Percentiles rank a stretch among this genome's conserved stretches.
Conservation (phyloP, 2,113 vertebrate genomes). For the Dicrurus megarhynchus region DNA sequence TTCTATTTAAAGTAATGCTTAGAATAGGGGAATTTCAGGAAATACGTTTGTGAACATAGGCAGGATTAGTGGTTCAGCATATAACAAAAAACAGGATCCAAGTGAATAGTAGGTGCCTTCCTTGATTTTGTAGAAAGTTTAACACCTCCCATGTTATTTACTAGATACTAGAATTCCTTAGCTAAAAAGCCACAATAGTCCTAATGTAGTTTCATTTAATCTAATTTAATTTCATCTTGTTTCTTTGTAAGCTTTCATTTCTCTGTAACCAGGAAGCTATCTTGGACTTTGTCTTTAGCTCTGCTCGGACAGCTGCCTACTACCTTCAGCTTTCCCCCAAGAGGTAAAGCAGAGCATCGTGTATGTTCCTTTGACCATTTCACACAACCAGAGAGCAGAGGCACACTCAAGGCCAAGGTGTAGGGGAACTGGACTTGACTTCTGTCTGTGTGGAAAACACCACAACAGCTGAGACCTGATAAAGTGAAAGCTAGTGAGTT, state of each 20-base stretch:
- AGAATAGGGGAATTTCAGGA: not conserved
- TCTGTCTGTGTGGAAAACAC: not conserved
- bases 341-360: accelerated
- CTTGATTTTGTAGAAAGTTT: not conserved
- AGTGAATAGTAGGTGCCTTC: not conserved
- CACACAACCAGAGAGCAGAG: not conserved
- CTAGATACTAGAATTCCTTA: not conserved
- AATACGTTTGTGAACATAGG: not conserved
- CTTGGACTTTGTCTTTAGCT: not conserved
- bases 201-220: not conserved
- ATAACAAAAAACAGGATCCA: not conserved
- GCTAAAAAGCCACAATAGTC: not conserved
- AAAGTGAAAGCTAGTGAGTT: not conserved
- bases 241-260: not conserved
- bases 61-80: not conserved
- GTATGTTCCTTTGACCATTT: not conserved
- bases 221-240: not conserved
- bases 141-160: not conserved
- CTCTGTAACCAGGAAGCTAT: not conserved
- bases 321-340: not conserved
- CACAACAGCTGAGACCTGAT: not conserved
- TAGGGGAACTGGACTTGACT: not conserved
- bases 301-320: not conserved
- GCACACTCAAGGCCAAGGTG: not conserved
- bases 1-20: not conserved